Base-by-base conservation (phyloP, 2,797 vertebrate genomes). In the Botia almorhae region DNA sequence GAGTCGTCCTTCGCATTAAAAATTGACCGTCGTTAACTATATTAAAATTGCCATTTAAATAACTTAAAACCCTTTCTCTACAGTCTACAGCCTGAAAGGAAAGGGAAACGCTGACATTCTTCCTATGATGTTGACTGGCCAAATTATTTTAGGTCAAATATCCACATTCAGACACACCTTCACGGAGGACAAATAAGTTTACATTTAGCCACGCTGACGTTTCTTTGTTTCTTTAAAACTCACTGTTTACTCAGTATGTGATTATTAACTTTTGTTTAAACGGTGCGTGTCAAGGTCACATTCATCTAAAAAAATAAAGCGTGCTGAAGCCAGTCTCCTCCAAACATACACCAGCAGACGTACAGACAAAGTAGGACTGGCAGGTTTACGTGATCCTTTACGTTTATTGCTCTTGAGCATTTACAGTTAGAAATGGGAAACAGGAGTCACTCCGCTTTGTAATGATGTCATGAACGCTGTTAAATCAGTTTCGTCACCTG, bases 31-130 rank as follows among this genome's bases (percentile, higher is more conserved):
- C 50, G 4, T 16, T 53, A 7, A 17, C 8, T 17, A 53, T 53
- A 16, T 53, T 53, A 53, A 3, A 53, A 53, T 16, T 12, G 48
- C 50, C 50, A 16, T 16, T 16, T 53, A 53, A 53, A 53, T 53
- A 53, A 17, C 19, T 75, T 21, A 51, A 64, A 75, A 48, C n/a
- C n/a, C 7, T 3, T 53, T 50, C 10, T 43, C 26, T 76, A 17
- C 55, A 61, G 12, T 36, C 12, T 53, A n/a, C 19, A 69, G 46
- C 4, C 3, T 61, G 29, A 71, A 73, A 82, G 85, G 85, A 86
- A 84, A 58, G 55, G 83, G 83, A 86, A 86, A 78, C 75, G 85
- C 83, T 86, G 85, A 84, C 83, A 65, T 16, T 82, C n/a, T 83
- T 84, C 78, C 72, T 83, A 61, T 26, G 2, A 67, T 51, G 33